Base-by-base conservation (phyloP, 2,888 invertebrate genomes). In the Venustoraphidia nigricollis region DNA sequence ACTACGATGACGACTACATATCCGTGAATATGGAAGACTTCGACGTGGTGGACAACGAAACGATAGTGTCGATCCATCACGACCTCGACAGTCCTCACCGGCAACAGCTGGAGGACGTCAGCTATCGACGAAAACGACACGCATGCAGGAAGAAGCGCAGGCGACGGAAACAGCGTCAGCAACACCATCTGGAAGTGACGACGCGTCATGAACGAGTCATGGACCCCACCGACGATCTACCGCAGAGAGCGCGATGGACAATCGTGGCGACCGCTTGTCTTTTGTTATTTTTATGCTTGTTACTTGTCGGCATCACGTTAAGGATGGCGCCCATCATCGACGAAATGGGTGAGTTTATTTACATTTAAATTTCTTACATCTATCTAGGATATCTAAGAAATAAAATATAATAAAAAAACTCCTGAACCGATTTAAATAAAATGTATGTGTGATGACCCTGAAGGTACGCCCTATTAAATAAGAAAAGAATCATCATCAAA, bases 281-380 rank as follows among this genome's bases (percentile, higher is more conserved):
- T 53, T 72, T 93, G 54, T 77, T 93, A 51, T 79, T 90, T 61
- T 86, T 92, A 72, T 91, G 92, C 67, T 77, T 94, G 58, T 73
- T 93, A 54, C 72, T 94, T 51, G 92, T 94, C 35, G 93, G 92
- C 11, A 85, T 93, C 49, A 93, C 93, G 5, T 72, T 94, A 35
- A 75, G 92, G 53, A 91, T 94, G 90, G 92, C 93, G 10, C 93
- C 93, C 10, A 83, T 93, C 56, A 94, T 94, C 60, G 93, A 94
- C 64, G 92, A 92, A 61, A 88, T 93, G 84, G 92, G 93, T 93
- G 69, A 83, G 87, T 79, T 17, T 57, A 13, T 39, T 36, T 34
- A 36, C 10, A 34, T 44, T 27, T 1, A 27, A 3, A 27, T 27
- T 17, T 17, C 4, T 17, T 17, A 17, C 17, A 17, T 3, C 17